These are phyloP conservation scores for Pachyuromys duprasi DNA, from an alignment of 2,797 vertebrate genomes.

Conservation along the genomic window DNA sequence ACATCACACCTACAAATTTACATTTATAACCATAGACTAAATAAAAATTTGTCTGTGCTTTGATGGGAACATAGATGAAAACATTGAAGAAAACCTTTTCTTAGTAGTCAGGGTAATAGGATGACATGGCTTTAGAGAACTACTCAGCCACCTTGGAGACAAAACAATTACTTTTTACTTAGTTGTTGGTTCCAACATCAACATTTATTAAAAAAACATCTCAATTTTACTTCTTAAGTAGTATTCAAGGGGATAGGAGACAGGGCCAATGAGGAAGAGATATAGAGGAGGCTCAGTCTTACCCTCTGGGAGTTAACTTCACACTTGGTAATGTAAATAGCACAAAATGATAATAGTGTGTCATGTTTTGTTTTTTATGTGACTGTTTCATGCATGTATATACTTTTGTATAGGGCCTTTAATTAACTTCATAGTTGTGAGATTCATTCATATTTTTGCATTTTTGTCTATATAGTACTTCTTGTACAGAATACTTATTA, in stretches of 20 bases:
- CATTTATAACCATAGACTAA: slow-evolving; percentile 6
- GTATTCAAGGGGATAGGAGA: neutral
- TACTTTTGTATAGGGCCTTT: neutral
- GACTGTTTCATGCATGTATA: neutral
- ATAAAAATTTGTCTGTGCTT: slow-evolving; percentile 46
- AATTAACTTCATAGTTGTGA: neutral
- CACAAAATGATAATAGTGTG: neutral
- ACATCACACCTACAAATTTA: neutral
- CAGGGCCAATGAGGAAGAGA: neutral
- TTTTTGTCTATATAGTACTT: neutral
- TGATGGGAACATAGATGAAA: neutral
- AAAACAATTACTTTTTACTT: neutral
- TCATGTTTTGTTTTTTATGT: neutral
- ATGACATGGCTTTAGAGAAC: neutral
- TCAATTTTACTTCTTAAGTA: neutral
- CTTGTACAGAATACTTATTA: neutral
- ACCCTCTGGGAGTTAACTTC: neutral
- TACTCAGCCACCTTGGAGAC: neutral
- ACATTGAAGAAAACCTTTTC: neutral
- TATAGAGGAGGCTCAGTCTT: neutral
- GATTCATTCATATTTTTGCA: neutral
- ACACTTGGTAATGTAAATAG: neutral
- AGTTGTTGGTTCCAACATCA: neutral
- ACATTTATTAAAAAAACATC: neutral
- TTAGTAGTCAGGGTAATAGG: neutral